Evolutionary conservation across 2,797 vertebrate species (phyloP).

Genomic region (Hemitrygon akajei): DNA sequence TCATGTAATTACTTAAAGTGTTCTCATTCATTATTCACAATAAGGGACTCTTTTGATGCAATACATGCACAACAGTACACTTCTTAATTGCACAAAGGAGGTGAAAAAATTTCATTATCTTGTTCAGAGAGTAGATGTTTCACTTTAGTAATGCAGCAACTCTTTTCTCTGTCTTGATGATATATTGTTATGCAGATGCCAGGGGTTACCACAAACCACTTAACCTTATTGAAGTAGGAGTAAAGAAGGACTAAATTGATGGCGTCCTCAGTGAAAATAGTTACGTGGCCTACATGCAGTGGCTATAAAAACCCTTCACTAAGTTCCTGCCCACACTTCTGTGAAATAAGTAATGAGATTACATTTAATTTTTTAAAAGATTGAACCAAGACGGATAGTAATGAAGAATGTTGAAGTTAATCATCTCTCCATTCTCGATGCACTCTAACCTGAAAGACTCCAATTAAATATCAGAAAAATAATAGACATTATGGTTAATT

Average conservation of each 20-base stretch:
- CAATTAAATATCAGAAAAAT: not conserved
- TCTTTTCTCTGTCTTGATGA: not conserved
- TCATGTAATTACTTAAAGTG: too few relatives aligned
- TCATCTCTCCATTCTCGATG: not conserved
- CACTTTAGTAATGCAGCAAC: not conserved
- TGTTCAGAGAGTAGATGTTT: not conserved
- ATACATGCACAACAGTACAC: not conserved
- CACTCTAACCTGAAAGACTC: not conserved
- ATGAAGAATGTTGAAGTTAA: not conserved
- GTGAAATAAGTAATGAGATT: conserved; percentile 20
- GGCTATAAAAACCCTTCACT: conserved; percentile 14
- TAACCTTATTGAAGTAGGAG: conserved; percentile 28
- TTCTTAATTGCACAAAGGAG: not conserved
- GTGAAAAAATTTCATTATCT: not conserved
- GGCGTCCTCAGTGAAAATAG: not conserved
- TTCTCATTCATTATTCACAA: not conserved
- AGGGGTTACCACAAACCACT: conserved; percentile 28
- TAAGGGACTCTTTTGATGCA: not conserved
- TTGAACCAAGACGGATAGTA: not conserved
- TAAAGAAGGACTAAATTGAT: conserved; percentile 31
- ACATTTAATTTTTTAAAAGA: not conserved
- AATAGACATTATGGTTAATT: not conserved
- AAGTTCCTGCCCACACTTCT: not conserved
- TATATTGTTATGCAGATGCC: conserved; percentile 1
- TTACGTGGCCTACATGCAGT: not conserved